Evolutionary conservation across 2,797 vertebrate species (phyloP).

Genomic region (Lepilemur septentrionalis): DNA sequence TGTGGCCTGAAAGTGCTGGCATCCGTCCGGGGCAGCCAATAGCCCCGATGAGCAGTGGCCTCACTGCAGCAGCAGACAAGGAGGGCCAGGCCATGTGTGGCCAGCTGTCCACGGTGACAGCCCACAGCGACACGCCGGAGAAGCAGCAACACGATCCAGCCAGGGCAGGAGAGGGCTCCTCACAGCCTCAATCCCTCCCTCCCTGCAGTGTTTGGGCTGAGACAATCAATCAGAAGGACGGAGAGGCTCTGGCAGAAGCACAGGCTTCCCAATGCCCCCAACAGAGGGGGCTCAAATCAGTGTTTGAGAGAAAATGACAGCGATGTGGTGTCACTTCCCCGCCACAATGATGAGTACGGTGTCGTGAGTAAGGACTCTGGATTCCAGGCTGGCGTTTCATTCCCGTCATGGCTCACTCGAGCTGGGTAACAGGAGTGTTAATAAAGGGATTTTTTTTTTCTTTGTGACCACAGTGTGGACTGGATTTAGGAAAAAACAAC

Average conservation of each 20-base stretch:
- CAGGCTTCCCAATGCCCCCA: not conserved
- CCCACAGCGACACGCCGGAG: accelerated
- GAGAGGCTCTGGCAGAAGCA: not conserved
- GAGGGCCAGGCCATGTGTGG: accelerated
- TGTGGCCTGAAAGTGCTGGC: not conserved
- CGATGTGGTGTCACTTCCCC: no score
- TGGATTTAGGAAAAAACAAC: not conserved
- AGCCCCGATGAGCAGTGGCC: not conserved
- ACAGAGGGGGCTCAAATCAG: not conserved
- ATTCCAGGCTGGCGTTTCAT: not conserved
- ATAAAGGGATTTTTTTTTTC: not conserved
- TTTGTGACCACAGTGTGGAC: not conserved
- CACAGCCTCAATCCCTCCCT: not conserved
- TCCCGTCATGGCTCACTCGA: not conserved
- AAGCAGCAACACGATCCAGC: not conserved
- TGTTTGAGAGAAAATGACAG: not conserved
- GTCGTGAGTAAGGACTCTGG: not conserved
- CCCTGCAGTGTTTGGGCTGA: not conserved
- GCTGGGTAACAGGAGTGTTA: not conserved
- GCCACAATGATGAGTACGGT: accelerated
- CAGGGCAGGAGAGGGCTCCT: not conserved
- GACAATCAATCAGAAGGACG: not conserved
- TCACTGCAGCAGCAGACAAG: not conserved
- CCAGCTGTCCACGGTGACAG: not conserved
- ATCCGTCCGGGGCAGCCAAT: not conserved